Evolutionary conservation across 2,888 invertebrate species (phyloP), one percentile per base, ranked within the genome.

Genomic region (Meta bourneti): DNA sequence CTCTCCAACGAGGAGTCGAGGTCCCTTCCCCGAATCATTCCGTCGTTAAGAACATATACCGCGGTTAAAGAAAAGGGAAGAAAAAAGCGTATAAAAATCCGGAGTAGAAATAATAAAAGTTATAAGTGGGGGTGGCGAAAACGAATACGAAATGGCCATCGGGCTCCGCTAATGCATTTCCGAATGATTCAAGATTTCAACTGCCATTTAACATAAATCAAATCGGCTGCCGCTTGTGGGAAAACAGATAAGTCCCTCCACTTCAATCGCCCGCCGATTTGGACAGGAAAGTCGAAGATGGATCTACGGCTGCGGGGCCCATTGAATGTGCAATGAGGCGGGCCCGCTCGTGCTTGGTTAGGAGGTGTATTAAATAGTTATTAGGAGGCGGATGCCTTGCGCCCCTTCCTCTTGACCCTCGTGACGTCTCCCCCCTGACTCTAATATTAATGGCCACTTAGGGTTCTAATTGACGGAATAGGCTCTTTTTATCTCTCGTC

Each of bases 131-230:
- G 51, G 52, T 72, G 20, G 51, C 51, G 82, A 49, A 77, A 77
- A 16, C 77, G 51, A 82, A 71, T 82, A 16, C 72, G 82, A 82
- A 82, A 82, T 82, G 82, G 82, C 52, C 89, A 89, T 82, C 83
- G 83, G 77, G 75, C 84, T 89, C 84, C 70, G 89, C 83, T 89
- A 89, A 89, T 89, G 83, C 72, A 71, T 77, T 89, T 89, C 85
- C 72, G 85, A 90, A 90, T 80, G 90, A 83, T 74, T 90, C 80
- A 90, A 90, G 89, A 90, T 90, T 90, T 79, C 83, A 48, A 70
- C 85, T 90, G 90, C 90, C 90, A 80, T 85, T 90, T 90, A 90
- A 72, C 90, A 90, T 90, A 90, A 90, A 90, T 90, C 90, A 90
- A 79, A 90, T 85, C 79, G 61, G 75, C 89, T 20, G 72, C 75